Evolutionary conservation across 1,140 invertebrate species (phyloP).

Genomic region (Mycetomoellerius zeteki): DNA sequence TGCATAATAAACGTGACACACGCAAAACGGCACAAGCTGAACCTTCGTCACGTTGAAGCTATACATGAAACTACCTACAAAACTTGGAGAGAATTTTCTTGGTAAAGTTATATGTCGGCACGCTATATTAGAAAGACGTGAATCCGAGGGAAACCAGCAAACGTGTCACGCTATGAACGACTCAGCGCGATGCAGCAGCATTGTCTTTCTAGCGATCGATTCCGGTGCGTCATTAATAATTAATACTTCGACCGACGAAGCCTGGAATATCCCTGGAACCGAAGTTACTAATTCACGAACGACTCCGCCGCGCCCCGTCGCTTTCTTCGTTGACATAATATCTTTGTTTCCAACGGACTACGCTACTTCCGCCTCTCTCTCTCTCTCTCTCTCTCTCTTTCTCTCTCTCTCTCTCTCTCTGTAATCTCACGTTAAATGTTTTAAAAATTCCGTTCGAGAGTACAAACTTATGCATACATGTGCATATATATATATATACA

Average conservation of each 20-base stretch:
- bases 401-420: too few relatives aligned
- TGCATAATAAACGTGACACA: constrained; percentile 53
- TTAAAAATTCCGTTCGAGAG: neutral
- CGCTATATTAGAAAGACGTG: constrained; percentile 53
- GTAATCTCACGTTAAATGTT: neutral
- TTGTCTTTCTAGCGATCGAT: constrained; percentile 59
- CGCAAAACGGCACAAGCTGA: constrained; percentile 55
- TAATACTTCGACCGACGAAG: constrained; percentile 56
- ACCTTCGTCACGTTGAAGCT: constrained; percentile 40
- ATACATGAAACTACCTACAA: constrained; percentile 59
- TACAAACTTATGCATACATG: neutral
- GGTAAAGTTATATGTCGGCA: constrained; percentile 53
- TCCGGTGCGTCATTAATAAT: constrained; percentile 36
- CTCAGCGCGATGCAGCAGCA: constrained; percentile 20
- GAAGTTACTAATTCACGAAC: constrained; percentile 66
- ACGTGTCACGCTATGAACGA: constrained; percentile 53
- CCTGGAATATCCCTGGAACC: constrained; percentile 42
- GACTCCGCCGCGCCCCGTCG: constrained; percentile 53
- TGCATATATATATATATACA: neutral
- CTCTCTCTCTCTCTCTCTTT: too few relatives aligned
- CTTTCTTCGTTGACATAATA: constrained; percentile 28
- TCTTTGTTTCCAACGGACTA: neutral
- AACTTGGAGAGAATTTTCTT: constrained; percentile 55
- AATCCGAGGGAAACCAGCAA: constrained; percentile 44
- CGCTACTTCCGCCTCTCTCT: neutral